phyloP scores from a whole-genome alignment of 1,140 invertebrate genomes.

The Metaphire vulgaris region DNA sequence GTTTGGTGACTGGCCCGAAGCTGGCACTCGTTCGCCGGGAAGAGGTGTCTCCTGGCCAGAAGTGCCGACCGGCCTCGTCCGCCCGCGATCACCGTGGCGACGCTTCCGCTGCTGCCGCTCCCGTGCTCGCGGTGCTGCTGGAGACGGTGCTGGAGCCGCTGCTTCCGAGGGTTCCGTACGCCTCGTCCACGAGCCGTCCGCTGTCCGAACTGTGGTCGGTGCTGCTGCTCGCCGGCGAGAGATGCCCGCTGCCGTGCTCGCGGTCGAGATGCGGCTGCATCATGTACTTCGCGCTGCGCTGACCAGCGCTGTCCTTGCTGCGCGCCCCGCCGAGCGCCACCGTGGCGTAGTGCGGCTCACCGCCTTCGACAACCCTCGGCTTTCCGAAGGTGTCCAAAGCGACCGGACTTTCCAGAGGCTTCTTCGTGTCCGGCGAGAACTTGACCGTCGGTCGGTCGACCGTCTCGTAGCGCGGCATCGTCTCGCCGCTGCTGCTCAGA shows the following conservation, averaged over 20 bases:
- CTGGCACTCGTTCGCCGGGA: no score
- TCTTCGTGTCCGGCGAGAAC: background rate
- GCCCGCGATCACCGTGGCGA: conserved; percentile 28
- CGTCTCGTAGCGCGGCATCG: background rate
- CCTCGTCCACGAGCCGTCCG: conserved; percentile 27
- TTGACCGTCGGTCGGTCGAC: background rate
- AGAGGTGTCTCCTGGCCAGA: background rate
- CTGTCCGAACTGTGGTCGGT: conserved; percentile 25
- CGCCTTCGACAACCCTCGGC: background rate
- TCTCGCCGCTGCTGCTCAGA: background rate
- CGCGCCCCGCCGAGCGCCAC: conserved; percentile 4
- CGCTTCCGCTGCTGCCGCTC: conserved; percentile 30
- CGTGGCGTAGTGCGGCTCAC: background rate
- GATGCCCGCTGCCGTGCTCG: conserved; percentile 3
- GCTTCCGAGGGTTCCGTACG: conserved; percentile 28
- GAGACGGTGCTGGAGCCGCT: conserved; percentile 16
- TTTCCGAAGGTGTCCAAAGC: background rate
- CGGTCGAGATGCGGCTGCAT: background rate
- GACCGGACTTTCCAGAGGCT: background rate
- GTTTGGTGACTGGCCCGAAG: background rate
- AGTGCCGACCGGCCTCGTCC: background rate
- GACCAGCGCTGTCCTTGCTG: conserved; percentile 6
- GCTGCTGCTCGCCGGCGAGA: conserved; percentile 16
- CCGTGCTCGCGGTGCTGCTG: conserved; percentile 29
- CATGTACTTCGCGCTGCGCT: background rate